phyloP scores from a whole-genome alignment of 2,888 invertebrate genomes.

The Acleris holmiana region DNA sequence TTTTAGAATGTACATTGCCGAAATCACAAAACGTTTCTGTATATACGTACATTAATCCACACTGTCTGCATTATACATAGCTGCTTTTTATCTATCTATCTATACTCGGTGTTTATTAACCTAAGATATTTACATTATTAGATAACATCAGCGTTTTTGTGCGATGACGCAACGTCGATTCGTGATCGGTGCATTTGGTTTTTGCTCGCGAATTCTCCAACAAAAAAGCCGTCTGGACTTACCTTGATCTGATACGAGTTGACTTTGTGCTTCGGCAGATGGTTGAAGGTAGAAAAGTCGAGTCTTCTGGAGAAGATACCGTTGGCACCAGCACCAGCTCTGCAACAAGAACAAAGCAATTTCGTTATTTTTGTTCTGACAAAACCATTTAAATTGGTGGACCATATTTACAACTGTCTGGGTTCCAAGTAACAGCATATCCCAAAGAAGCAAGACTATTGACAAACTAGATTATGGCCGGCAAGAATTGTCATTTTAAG shows the following conservation, averaged over 20 bases:
- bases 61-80: background rate
- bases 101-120: conserved; percentile 6
- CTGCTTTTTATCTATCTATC: conserved; percentile 9
- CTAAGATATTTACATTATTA: conserved; percentile 17
- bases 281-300: conserved; percentile 97
- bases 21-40: conserved; percentile 11
- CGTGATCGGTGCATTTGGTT: conserved; percentile 17
- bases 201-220: conserved; percentile 1
- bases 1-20: conserved; percentile 17
- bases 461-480: no score
- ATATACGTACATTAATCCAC: background rate
- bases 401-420: no score
- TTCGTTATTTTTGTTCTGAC: conserved; percentile 28
- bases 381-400: no score
- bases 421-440: no score
- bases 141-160: conserved; percentile 24
- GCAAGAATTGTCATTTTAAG: no score
- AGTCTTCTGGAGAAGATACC: conserved; percentile 96
- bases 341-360: conserved; percentile 72
- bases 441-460: no score
- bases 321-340: conserved; percentile 94
- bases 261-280: conserved; percentile 96
- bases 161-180: conserved; percentile 8
- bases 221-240: conserved; percentile 60
- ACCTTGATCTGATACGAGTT: conserved; percentile 99